Conservation (phyloP, 2,113 vertebrate species). For the Phylloscopus whistleri region DNA sequence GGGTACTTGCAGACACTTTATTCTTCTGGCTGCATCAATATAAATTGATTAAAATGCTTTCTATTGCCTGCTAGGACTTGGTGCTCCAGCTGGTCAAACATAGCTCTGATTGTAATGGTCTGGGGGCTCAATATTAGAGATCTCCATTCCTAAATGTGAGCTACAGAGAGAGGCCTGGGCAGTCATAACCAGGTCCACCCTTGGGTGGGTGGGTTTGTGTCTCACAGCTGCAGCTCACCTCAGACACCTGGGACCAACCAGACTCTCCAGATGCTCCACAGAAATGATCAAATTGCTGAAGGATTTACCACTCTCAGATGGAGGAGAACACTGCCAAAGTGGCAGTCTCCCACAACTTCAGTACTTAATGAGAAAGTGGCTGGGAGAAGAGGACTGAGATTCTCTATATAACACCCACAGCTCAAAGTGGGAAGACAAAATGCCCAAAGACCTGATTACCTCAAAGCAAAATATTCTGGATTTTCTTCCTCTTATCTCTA, state of each 20-base stretch:
- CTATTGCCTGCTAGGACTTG: neutral
- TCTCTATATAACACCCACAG: neutral
- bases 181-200: neutral
- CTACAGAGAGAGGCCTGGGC: neutral
- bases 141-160: neutral
- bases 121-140: neutral
- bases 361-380: neutral
- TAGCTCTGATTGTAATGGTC: neutral
- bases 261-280: neutral
- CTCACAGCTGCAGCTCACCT: neutral
- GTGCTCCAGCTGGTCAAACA: neutral
- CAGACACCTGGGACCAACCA: neutral
- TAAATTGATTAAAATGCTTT: conserved; percentile 41
- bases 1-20: neutral
- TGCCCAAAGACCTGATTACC: neutral
- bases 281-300: neutral
- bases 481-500: neutral
- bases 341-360: neutral
- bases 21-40: neutral
- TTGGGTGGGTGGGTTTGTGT: neutral
- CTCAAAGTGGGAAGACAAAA: neutral
- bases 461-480: neutral
- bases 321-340: neutral
- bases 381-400: neutral
- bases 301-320: neutral